Percentiles rank a stretch among this genome's conserved stretches.
Evolutionary conservation across 2,113 vertebrate genomes (phyloP).

Genomic region (Tachysurus fulvidraco): DNA sequence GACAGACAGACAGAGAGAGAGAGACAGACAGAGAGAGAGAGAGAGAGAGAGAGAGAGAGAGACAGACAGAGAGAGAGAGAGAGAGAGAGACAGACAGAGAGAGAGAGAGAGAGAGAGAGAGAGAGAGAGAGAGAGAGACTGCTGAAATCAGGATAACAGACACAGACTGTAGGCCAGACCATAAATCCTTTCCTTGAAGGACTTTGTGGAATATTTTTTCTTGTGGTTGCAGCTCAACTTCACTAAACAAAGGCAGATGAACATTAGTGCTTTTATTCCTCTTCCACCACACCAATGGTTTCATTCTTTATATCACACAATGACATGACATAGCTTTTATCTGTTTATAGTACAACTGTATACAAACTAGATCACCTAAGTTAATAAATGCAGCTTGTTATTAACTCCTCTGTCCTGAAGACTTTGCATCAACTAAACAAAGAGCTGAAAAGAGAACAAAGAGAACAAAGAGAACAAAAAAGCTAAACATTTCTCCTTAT

Average conservation of each 20-base stretch:
- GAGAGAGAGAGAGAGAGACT: conserved; percentile 9
- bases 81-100: too few relatives aligned
- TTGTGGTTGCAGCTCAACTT: neutral
- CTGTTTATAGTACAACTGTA: neutral
- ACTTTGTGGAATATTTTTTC: neutral
- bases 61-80: too few relatives aligned
- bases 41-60: too few relatives aligned
- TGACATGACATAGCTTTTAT: neutral
- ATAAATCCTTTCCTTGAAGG: conserved; percentile 12
- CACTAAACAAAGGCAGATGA: neutral
- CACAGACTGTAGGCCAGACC: conserved; percentile 6
- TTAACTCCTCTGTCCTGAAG: too few relatives aligned
- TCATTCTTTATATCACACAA: neutral
- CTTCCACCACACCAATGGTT: neutral
- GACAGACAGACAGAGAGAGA: neutral
- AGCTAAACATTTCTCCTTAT: neutral
- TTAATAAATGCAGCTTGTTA: too few relatives aligned
- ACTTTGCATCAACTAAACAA: neutral
- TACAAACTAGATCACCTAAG: neutral
- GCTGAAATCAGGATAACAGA: conserved; percentile 33
- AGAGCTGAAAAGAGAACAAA: too few relatives aligned
- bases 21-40: too few relatives aligned
- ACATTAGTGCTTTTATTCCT: neutral
- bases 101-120: too few relatives aligned
- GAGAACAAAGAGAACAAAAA: too few relatives aligned